Evolutionary conservation across 2,888 invertebrate species (phyloP), one percentile per base, ranked within the genome.

Genomic region (Alitta virens): DNA sequence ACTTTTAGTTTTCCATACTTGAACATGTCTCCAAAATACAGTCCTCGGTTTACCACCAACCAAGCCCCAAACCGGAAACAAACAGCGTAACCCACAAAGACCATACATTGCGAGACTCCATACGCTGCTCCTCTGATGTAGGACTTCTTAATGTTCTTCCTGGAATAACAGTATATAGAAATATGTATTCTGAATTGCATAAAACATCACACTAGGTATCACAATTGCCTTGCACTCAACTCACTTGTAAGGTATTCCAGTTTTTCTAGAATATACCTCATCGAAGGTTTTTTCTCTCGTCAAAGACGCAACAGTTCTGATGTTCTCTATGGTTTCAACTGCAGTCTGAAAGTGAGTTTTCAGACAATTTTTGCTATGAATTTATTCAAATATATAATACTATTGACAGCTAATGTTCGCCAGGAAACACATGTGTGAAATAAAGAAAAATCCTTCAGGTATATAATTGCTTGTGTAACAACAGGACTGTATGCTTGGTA

Each of bases 71-170:
- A 81, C 59, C 82, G 80, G 75, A 86, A 86, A 2, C 85, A 83
- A 16, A 82, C 83, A 24, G 85, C 85, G 72, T 86, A 86, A 75
- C 85, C 85, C 68, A 85, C 81, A 77, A 85, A 86, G 54, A 86
- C 82, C n/a, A 85, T 76, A 5, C 83, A 83, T 70, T 86, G 85
- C 1, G 85, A 84, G 40, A 77, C 66, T 24, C 75, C 75, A 67
- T 73, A 79, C 0, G 75, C 70, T 2, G 75, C 51, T 3, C 76
- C 78, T 18, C 73, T 65, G 2, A 76, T 62, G 63, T 78, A 76
- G 16, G 73, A 74, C 56, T 73, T 61, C 62, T 62, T 68, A n/a
- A 24, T 55, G 27, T 64, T 66, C 51, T 52, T 40, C 38, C 64
- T 62, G 52, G n/a, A n/a, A 46, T 33, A 51, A 38, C 3, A 53